Evolutionary conservation across 1,140 invertebrate genomes (phyloP), one percentile per base, ranked within the genome.

Genomic region (Plectus sambesii): DNA sequence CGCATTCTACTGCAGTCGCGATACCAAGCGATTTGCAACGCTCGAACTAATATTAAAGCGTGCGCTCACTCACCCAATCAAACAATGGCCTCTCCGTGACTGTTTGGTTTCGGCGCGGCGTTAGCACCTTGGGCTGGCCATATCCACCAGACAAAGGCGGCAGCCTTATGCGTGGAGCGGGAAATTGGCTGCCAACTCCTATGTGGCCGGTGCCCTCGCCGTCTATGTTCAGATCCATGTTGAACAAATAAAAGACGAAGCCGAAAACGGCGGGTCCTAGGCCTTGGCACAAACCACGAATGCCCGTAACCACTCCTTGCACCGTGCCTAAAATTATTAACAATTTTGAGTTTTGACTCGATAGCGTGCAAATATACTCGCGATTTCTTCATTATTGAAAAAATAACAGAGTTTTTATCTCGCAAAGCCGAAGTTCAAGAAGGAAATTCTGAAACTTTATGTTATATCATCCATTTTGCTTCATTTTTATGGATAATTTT

Each of bases 181-280:
- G 61, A 39, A 62, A 66, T 25, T 65, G 62, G 12, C 62, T 62
- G 25, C 61, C 61, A 8, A 62, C 62, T 6, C 60, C 60, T 27
- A 61, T 56, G 47, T 61, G 60, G 12, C 60, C 59, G 5, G 57
- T 53, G 19, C 61, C 60, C 33, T 58, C 61, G 27, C 23, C 40
- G 40, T 63, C 61, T 20, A 45, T 38, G 3, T 47, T 54, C 30
- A 99, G 76, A 77, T 98, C 87, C 47, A 99, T 92, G 72, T 96
- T 85, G 72, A 98, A 99, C 56, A 97, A 75, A 73, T 92, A 98
- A 73, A 99, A 99, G 60, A 98, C 89, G 46, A 98, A 80, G 20
- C 94, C 94, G 73, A 93, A 99, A 72, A 93, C 80, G 6, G 88
- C 89, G 0, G 89, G 89, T 2, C 89, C 89, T 15, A 94, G 22